Percentiles rank a stretch among this genome's conserved stretches.
Conservation (phyloP, 1,140 invertebrate species). For the Theocolax elegans region DNA sequence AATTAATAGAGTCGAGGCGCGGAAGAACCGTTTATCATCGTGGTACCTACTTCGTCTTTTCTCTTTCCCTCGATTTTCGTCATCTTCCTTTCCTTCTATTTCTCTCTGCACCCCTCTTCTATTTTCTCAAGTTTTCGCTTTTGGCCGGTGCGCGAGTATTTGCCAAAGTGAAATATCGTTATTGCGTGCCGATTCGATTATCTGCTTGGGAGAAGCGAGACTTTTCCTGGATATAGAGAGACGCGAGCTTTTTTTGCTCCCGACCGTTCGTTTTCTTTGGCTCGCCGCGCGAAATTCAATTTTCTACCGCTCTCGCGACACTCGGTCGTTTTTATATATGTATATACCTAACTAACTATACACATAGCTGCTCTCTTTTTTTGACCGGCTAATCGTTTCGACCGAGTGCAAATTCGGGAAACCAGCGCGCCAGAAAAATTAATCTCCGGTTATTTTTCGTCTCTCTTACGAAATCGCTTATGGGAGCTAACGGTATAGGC, state of each 20-base stretch:
- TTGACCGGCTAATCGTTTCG: not conserved
- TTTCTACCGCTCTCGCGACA: conserved; percentile 6
- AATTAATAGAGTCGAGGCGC: conserved; percentile 21
- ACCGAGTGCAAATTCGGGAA: not conserved
- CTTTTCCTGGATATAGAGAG: not conserved
- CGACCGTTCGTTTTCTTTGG: conserved; percentile 46
- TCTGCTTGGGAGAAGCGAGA: conserved; percentile 9
- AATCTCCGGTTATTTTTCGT: not conserved
- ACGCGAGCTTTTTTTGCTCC: not conserved
- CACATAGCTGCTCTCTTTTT: not conserved
- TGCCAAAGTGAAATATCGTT: conserved; percentile 44
- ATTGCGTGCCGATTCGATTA: conserved; percentile 42
- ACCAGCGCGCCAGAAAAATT: conserved; percentile 19
- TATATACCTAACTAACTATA: not conserved
- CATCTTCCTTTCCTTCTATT: not conserved
- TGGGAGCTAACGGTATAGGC: too few species aligned
- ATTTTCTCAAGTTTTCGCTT: not conserved
- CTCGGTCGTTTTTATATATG: not conserved
- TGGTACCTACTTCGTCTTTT: conserved; percentile 7
- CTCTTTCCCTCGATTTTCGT: not conserved
- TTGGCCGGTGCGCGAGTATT: conserved; percentile 20
- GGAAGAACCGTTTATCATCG: not conserved
- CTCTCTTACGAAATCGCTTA: too few species aligned
- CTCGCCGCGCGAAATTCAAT: conserved; percentile 30
- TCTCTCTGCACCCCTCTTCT: not conserved